These are phyloP conservation scores for Oligia latruncula DNA, from an alignment of 2,888 invertebrate genomes.

Conservation along the genomic window DNA sequence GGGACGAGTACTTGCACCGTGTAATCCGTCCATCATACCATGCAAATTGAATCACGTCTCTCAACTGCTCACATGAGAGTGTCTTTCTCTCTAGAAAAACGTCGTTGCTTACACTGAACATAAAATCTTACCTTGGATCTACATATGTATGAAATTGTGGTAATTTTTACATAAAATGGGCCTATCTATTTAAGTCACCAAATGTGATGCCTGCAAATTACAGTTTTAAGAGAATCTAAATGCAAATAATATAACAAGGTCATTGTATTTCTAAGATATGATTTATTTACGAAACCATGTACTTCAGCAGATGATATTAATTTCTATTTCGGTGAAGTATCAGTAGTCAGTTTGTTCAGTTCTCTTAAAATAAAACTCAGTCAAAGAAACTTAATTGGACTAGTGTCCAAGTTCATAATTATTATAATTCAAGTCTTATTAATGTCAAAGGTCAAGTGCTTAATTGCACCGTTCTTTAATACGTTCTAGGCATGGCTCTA, in stretches of 20 bases:
- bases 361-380: constrained; percentile 15
- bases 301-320: background rate
- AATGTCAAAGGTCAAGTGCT: constrained; percentile 18
- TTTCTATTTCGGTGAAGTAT: constrained; percentile 13
- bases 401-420: constrained; percentile 19
- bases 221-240: constrained; percentile 11
- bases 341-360: constrained; percentile 2
- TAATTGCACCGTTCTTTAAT: constrained; percentile 15
- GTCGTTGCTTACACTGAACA: constrained; percentile 66
- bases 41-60: constrained; percentile 89
- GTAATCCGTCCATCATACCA: constrained; percentile 87
- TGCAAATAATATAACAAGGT: background rate
- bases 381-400: constrained; percentile 35
- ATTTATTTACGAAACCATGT: constrained; percentile 13
- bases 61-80: constrained; percentile 82
- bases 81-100: constrained; percentile 74
- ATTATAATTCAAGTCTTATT: constrained; percentile 8
- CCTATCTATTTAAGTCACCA: constrained; percentile 45
- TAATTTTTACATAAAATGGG: constrained; percentile 51
- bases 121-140: constrained; percentile 58
- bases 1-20: constrained; percentile 73
- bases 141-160: constrained; percentile 54
- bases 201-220: constrained; percentile 21
- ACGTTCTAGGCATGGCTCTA: background rate
- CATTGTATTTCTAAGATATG: background rate